phyloP scores from a whole-genome alignment of 2,888 invertebrate genomes.

The Patella caerulea region DNA sequence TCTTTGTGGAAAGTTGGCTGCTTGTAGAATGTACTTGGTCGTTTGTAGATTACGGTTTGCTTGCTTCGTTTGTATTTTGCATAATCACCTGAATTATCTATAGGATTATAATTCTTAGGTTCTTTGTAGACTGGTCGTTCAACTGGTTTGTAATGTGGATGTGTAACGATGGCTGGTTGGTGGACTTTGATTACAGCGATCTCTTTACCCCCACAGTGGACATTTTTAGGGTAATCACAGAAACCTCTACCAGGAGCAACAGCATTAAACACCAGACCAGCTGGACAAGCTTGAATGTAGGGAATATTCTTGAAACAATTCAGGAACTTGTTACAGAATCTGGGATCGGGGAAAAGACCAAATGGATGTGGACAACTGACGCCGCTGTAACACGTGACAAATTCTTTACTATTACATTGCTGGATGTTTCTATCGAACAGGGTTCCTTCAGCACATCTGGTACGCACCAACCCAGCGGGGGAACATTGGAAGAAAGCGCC shows the following conservation, averaged over 20 bases:
- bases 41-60: too few species aligned
- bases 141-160: too few species aligned
- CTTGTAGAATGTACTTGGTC: too few species aligned
- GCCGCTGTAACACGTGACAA: neutral
- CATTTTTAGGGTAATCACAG: neutral
- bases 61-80: too few species aligned
- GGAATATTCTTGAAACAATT: slow-evolving; percentile 1
- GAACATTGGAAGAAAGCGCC: neutral
- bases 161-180: too few species aligned
- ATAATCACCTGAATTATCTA: too few species aligned
- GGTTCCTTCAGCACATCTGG: neutral
- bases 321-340: neutral
- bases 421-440: neutral
- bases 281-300: neutral
- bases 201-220: neutral
- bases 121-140: too few species aligned
- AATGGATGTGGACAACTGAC: neutral
- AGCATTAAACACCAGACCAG: neutral
- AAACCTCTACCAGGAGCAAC: neutral
- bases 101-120: too few species aligned
- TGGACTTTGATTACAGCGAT: too few species aligned
- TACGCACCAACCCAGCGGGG: neutral
- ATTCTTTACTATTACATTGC: neutral
- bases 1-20: too few species aligned
- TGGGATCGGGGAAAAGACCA: neutral